Conservation (phyloP, 2,113 vertebrate species). For the Labeo catla region DNA sequence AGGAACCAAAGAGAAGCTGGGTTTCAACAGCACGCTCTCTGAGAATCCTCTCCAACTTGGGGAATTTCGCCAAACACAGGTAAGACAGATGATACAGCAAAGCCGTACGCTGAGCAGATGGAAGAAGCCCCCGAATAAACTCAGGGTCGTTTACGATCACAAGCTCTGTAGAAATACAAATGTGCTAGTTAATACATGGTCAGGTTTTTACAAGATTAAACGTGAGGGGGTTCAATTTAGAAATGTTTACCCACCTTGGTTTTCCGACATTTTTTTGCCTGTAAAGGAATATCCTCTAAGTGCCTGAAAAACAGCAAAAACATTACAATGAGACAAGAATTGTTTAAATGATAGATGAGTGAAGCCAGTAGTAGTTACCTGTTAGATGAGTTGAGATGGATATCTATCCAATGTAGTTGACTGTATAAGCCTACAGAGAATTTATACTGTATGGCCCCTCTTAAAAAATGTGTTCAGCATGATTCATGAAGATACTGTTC, state of each 20-base stretch:
- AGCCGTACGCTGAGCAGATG: conserved; percentile 5
- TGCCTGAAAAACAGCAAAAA: not conserved
- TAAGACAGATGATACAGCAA: conserved; percentile 34
- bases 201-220: not conserved
- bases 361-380: not conserved
- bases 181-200: not conserved
- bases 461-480: too few relatives aligned
- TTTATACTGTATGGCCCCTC: too few relatives aligned
- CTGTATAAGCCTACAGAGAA: too few relatives aligned
- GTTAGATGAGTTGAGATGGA: not conserved
- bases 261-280: not conserved
- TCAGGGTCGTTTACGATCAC: not conserved
- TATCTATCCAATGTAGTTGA: not conserved
- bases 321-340: not conserved
- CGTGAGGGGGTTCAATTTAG: not conserved
- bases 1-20: conserved; percentile 37
- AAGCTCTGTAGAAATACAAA: not conserved
- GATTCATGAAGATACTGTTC: too few relatives aligned
- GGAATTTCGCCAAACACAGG: conserved; percentile 22
- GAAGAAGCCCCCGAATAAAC: not conserved
- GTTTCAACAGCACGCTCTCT: conserved; percentile 12
- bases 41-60: conserved; percentile 21
- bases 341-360: not conserved
- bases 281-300: not conserved
- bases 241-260: not conserved